Evolutionary conservation across 2,113 vertebrate genomes (phyloP).

Genomic region (Casuarius casuarius): DNA sequence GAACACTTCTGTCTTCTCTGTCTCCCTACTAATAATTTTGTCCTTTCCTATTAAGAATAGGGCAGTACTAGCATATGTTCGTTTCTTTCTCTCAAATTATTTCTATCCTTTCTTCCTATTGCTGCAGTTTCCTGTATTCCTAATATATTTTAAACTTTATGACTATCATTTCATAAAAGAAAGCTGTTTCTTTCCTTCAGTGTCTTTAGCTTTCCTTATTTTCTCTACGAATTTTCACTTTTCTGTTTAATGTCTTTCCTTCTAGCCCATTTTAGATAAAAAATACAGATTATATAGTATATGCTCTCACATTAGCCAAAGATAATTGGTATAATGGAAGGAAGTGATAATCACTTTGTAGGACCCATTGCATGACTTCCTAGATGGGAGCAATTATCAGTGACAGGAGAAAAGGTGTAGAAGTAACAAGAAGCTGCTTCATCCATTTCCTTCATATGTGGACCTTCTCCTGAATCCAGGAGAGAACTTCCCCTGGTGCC

Average conservation of each 20-base stretch:
- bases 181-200: not conserved
- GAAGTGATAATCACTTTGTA: not conserved
- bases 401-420: not conserved
- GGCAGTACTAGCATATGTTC: not conserved
- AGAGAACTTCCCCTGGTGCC: not conserved
- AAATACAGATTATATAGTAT: not conserved
- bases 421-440: not conserved
- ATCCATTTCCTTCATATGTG: not conserved
- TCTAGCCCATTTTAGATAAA: not conserved
- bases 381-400: not conserved
- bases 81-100: not conserved
- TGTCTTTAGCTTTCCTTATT: not conserved
- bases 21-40: not conserved
- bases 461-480: not conserved
- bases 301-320: not conserved
- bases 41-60: not conserved
- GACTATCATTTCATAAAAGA: not conserved
- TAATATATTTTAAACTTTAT: not conserved
- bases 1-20: not conserved
- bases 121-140: not conserved
- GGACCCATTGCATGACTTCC: not conserved
- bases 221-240: not conserved
- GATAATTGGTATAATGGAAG: not conserved
- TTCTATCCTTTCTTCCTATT: not conserved
- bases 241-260: not conserved